These are phyloP conservation scores for Formica exsecta DNA, from an alignment of 1,140 invertebrate species.

Conservation along the genomic window DNA sequence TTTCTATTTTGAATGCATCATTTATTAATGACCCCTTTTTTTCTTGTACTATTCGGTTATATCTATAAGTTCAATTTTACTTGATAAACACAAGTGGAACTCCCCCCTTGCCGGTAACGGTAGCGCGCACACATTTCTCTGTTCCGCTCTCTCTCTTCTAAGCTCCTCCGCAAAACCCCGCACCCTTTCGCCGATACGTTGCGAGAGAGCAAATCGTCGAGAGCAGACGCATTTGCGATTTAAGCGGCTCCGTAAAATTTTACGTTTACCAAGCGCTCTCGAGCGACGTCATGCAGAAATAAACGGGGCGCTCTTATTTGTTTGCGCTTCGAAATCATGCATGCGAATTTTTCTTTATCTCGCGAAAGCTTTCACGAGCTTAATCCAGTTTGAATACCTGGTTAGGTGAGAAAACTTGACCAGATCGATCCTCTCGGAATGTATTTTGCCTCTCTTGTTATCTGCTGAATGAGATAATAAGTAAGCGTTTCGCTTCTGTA, in stretches of 20 bases:
- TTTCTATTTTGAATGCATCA: not conserved
- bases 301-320: conserved; percentile 66
- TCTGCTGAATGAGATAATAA: not conserved
- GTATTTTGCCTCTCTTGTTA: not conserved
- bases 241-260: conserved; percentile 74
- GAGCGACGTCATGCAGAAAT: conserved; percentile 55
- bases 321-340: conserved; percentile 53
- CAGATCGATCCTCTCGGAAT: not conserved
- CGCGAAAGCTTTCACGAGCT: conserved; percentile 21
- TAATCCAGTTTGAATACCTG: conserved; percentile 4
- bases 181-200: not conserved
- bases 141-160: not conserved
- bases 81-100: conserved; percentile 21
- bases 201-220: conserved; percentile 32
- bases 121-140: not conserved
- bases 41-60: not conserved
- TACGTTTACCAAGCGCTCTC: conserved; percentile 22
- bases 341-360: conserved; percentile 47
- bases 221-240: conserved; percentile 62
- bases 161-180: conserved; percentile 14
- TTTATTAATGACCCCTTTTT: conserved; percentile 21
- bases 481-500: not conserved
- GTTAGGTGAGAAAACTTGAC: conserved; percentile 6
- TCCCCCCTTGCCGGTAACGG: not conserved
- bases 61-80: conserved; percentile 19